phyloP scores from a whole-genome alignment of 2,113 vertebrate genomes.

The Microcebus griseorufus region DNA sequence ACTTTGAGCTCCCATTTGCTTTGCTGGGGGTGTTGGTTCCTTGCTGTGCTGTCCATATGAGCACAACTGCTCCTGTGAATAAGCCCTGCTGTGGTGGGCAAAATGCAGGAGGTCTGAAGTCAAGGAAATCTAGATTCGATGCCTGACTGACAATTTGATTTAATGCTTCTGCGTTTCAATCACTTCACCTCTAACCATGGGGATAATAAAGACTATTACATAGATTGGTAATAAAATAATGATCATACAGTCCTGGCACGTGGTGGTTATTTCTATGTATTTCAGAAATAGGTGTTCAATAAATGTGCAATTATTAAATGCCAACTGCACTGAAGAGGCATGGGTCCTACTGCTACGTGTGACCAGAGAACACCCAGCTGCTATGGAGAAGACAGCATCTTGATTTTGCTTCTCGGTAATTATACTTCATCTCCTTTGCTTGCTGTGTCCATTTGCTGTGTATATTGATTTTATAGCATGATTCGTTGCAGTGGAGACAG shows the following conservation, averaged over 20 bases:
- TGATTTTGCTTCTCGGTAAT: neutral
- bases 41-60: rapidly evolving
- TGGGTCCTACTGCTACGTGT: neutral
- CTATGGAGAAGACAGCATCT: neutral
- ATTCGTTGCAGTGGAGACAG: neutral
- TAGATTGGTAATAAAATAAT: neutral
- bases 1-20: neutral
- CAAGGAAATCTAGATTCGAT: neutral
- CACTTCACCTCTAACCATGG: neutral
- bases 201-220: neutral
- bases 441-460: neutral
- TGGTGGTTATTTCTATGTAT: neutral
- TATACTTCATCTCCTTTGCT: neutral
- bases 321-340: neutral
- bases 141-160: neutral
- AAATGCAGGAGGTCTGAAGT: neutral
- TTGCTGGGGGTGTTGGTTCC: rapidly evolving
- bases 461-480: neutral
- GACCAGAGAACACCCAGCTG: neutral
- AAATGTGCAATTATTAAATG: neutral
- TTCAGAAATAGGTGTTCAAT: neutral
- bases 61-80: neutral
- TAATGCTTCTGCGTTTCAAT: neutral
- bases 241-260: neutral
- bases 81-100: neutral